A percentile compares a stretch with the other conserved stretches of the same genome.
phyloP scores from a whole-genome alignment of 1,140 invertebrate species.

The Vanessa tameamea region DNA sequence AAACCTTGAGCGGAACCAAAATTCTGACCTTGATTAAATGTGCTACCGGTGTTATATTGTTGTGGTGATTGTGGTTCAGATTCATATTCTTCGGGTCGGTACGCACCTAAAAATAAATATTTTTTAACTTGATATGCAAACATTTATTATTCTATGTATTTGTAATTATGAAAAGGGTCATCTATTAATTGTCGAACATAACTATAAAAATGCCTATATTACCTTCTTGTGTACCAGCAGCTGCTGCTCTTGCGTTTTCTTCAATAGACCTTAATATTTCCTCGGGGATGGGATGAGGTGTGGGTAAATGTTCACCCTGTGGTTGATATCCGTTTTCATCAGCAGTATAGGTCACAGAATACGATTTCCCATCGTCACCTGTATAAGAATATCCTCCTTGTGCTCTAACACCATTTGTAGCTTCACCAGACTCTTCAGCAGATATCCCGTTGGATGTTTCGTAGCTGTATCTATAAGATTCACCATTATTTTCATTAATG shows the following conservation, averaged over 20 bases:
- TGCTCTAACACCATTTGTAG: constrained; percentile 68
- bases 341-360: constrained; percentile 88
- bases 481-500: constrained; percentile 64
- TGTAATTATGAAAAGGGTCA: background rate
- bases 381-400: constrained; percentile 71
- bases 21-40: constrained; percentile 15
- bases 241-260: constrained; percentile 69
- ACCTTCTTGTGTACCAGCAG: constrained; percentile 75
- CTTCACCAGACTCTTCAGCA: constrained; percentile 69
- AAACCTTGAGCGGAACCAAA: constrained; percentile 29
- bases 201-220: background rate
- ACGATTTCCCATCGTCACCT: constrained; percentile 86
- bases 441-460: constrained; percentile 76
- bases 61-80: constrained; percentile 32
- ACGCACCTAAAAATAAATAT: constrained; percentile 57
- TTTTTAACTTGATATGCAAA: background rate
- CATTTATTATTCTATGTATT: background rate
- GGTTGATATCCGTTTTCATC: constrained; percentile 89
- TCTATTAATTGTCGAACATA: no score
- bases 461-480: constrained; percentile 66
- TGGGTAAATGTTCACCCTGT: constrained; percentile 74
- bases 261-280: constrained; percentile 74
- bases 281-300: constrained; percentile 75
- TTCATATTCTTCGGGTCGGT: constrained; percentile 63
- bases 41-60: constrained; percentile 24